Percentiles rank a stretch among this genome's conserved stretches.
These are phyloP conservation scores for Neodon shergylaensis DNA, from an alignment of 2,113 vertebrate genomes.

Conservation along the genomic window DNA sequence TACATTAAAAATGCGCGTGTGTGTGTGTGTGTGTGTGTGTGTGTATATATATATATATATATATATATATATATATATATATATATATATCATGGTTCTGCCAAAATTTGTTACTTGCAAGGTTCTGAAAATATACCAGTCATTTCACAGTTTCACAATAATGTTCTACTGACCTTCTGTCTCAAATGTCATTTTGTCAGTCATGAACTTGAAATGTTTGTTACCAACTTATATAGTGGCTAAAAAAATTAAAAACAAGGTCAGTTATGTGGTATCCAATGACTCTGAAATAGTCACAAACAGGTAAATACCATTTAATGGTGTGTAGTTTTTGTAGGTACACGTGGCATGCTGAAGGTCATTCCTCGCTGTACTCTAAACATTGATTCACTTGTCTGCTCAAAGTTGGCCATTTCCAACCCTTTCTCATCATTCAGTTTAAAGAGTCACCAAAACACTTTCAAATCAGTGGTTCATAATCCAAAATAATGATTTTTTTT, in stretches of 20 bases:
- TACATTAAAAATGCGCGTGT: neutral
- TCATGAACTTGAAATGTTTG: neutral
- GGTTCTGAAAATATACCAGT: neutral
- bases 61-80: too few species aligned
- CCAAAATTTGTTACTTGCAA: neutral
- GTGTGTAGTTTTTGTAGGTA: neutral
- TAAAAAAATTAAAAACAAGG: neutral
- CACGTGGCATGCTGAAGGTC: neutral
- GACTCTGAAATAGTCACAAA: neutral
- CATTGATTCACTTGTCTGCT: neutral
- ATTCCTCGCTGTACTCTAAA: neutral
- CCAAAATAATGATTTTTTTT: neutral
- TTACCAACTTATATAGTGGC: neutral
- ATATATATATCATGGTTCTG: neutral
- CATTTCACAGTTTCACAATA: constrained; percentile 14
- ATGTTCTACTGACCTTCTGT: neutral
- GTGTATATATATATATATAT: too few species aligned
- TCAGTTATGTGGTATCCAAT: neutral
- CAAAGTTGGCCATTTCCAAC: neutral
- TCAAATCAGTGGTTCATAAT: neutral
- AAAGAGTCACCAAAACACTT: constrained; percentile 21
- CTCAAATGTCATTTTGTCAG: neutral
- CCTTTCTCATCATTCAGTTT: neutral
- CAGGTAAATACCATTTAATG: neutral
- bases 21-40: too few species aligned